Base-by-base conservation (phyloP, 23 tunicate species). In the Trididemnum miniatum region DNA sequence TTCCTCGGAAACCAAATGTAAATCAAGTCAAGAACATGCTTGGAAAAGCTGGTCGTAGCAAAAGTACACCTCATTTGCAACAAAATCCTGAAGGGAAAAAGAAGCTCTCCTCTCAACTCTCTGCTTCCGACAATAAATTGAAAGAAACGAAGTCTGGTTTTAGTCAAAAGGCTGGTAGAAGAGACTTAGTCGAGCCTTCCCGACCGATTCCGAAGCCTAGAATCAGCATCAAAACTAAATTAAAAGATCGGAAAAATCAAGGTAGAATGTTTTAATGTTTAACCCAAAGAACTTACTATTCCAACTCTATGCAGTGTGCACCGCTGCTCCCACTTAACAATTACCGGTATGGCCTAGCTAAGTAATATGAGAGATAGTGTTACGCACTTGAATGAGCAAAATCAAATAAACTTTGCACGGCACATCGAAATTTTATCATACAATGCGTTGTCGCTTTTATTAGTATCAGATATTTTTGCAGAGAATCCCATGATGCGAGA, bases 21-120 rank as follows among this genome's bases (percentile, higher is more conserved):
- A 5, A 5, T 12, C 39, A 20, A 31, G 75, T 69, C 30, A 73
- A 73, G 31, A 73, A 38, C 35, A 3, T 32, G n/a, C 7, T 33
- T 33, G 59, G 30, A 57, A 73, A 73, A 40, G 12, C 28, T 12
- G 38, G 22, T 4, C 15, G n/a, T 3, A 82, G 86, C 67, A 20
- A 62, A 35, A 83, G 87, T 71, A 83, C 87, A 31, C 87, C 87
- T 31, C 79, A 73, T 73, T 29, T 73, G 2, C 79, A 40, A 38
- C 75, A 69, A 15, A 7, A 9, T 15, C 39, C 4, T 9, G 38
- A 69, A 29, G 18, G 2, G 22, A 25, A 73, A 1, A 38, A 37
- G 29, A 20, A 2, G 2, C 59, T 38, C 31, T 37, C 79, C 57
- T 2, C 31, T 22, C 57, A 73, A 31, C 75, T 69, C 20, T 37